Evolutionary conservation across 2,113 vertebrate species (phyloP), one percentile per base, ranked within the genome.

Genomic region (Periophthalmus modestus): DNA sequence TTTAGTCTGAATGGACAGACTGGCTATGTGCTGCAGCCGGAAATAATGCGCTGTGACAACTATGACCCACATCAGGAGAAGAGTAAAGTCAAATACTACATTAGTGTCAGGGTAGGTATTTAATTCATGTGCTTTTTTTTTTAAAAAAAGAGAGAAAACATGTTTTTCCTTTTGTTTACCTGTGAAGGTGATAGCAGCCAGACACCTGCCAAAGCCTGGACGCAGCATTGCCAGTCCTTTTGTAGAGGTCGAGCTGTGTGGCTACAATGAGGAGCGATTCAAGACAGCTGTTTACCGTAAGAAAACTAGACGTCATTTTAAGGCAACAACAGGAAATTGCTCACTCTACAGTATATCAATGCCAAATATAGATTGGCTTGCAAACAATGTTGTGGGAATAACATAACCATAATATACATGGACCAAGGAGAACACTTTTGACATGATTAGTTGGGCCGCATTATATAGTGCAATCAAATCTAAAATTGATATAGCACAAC

Each of bases 171-270:
- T 59, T 4, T 28, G 33, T 48, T 62, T 28, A 3, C 7, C 0
- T 28, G 39, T 78, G 80, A 85, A 99, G 98, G 94, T 99, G 68
- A 94, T 99, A 1, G 98, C 94, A 39, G 98, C 97, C 71, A 91
- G 98, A 50, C 98, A 99, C 82, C 95, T 99, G 2, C 98, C 98
- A 6, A 98, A 97, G 71, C 91, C 82, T 0, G 94, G 96, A 3
- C 94, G 98, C 66, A 97, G 96, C 78, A 98, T 99, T 0, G 93
- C 94, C 5, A 98, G 96, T 81, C 98, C 98, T 4, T 99, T 99
- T 70, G 96, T 99, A 43, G 98, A 99, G 82, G 90, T 99, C 1
- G 98, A 99, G 82, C 90, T 99, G 71, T 99, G 95, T 28, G 98
- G 97, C 36, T 94, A 97, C 73, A 92, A 93, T 0, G 97, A 99